These are phyloP conservation scores for Tenrec ecaudatus DNA, from an alignment of 2,113 vertebrate species.

Conservation along the genomic window DNA sequence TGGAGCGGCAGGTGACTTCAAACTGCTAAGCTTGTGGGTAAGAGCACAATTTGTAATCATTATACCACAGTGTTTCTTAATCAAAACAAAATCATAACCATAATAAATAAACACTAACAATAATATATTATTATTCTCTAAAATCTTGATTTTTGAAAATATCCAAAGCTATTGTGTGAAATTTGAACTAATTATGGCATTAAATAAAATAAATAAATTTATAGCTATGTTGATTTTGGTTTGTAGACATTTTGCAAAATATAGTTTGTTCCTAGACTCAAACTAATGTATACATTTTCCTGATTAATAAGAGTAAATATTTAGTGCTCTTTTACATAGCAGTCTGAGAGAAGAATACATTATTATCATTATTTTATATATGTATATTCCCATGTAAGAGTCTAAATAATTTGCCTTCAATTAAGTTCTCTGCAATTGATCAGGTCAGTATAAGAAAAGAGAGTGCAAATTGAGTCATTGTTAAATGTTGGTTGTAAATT, in stretches of 20 bases:
- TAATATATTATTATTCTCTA: not conserved
- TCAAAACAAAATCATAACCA: not conserved
- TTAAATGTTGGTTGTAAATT: not conserved
- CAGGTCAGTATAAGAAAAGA: not conserved
- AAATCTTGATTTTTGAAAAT: not conserved
- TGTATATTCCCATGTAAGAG: not conserved
- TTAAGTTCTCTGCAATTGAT: not conserved
- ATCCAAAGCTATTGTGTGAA: not conserved
- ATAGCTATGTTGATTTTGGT: not conserved
- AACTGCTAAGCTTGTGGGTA: no score
- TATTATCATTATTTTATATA: not conserved
- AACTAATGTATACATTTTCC: not conserved
- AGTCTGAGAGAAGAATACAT: not conserved
- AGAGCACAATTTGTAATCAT: no score
- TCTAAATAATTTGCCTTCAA: not conserved
- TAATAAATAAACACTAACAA: not conserved
- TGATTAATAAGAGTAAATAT: conserved; percentile 1
- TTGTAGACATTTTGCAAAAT: not conserved
- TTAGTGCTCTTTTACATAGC: not conserved
- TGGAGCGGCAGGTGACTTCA: no score
- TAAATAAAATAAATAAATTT: not conserved
- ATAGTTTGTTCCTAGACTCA: not conserved
- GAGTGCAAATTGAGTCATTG: not conserved
- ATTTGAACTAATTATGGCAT: not conserved
- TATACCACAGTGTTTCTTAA: no score